Conservation (phyloP, 2,113 vertebrate genomes). For the Psilopogon haemacephalus region DNA sequence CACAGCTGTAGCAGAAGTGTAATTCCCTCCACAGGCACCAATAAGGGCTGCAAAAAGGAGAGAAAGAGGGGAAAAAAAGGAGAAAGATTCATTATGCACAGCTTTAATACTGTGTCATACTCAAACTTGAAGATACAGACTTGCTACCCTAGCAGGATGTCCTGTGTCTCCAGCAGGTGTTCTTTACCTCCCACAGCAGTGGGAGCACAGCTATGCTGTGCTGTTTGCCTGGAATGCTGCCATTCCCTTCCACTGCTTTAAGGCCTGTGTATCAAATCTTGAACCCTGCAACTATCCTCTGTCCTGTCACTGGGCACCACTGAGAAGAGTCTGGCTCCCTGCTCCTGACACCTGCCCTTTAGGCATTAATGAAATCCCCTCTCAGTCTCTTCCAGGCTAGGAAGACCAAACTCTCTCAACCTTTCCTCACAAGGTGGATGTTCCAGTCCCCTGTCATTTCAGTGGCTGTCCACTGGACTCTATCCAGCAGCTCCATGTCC, state of each 20-base stretch:
- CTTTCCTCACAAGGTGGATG: too few species aligned
- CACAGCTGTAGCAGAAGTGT: slow-evolving; percentile 83
- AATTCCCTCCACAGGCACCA: slow-evolving; percentile 94
- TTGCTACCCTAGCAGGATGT: background rate
- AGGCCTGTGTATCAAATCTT: background rate
- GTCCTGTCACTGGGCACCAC: too few species aligned
- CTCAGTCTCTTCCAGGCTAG: too few species aligned
- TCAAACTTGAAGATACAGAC: background rate
- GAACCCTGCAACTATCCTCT: background rate
- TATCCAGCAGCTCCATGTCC: too few species aligned
- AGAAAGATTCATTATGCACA: background rate
- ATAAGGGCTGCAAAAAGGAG: slow-evolving; percentile 80
- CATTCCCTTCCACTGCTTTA: background rate
- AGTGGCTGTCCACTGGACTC: too few species aligned
- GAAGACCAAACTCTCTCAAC: too few species aligned
- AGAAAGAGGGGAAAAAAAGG: background rate
- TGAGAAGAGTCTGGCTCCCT: too few species aligned
- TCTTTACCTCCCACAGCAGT: background rate
- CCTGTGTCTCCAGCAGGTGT: too few species aligned
- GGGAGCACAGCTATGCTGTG: background rate
- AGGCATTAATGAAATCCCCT: too few species aligned
- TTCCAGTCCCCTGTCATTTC: too few species aligned
- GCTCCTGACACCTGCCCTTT: too few species aligned
- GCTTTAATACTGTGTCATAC: background rate
- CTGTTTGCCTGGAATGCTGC: background rate